A percentile compares a stretch with the other conserved stretches of the same genome.
phyloP scores from a whole-genome alignment of 1,140 invertebrate genomes.

The Trachelipus rathkii region DNA sequence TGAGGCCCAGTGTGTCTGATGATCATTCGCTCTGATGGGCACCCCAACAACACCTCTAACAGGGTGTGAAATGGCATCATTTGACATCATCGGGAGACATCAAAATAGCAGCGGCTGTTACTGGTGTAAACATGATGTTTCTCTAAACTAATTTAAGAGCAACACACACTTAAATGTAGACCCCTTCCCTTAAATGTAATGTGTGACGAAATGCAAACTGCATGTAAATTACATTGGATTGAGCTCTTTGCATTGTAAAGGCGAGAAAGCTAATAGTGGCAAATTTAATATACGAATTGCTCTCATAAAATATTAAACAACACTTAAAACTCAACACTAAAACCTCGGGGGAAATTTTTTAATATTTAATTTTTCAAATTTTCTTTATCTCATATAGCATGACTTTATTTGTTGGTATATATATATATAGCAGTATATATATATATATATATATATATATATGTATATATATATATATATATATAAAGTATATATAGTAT shows the following conservation, averaged over 20 bases:
- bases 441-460: no score
- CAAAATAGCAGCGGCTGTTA: background rate
- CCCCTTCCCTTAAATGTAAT: background rate
- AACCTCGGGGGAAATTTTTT: background rate
- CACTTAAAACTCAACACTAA: background rate
- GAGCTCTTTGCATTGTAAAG: background rate
- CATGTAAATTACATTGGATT: background rate
- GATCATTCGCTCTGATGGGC: background rate
- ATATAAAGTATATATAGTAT: no score
- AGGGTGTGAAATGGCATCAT: conserved; percentile 5
- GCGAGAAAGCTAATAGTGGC: background rate
- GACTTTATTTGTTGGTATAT: no score
- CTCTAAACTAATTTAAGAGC: conserved; percentile 1
- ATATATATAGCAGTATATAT: no score
- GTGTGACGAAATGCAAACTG: background rate
- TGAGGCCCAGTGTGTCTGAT: background rate
- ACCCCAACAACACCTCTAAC: conserved; percentile 1
- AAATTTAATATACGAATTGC: conserved; percentile 1
- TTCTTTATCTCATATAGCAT: no score
- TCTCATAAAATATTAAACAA: background rate
- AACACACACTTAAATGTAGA: background rate
- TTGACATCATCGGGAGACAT: background rate
- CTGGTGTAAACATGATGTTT: background rate
- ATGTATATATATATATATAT: no score
- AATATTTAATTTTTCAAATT: no score